Evolutionary conservation across 1,140 invertebrate genomes (phyloP).

Genomic region (Megalopta genalis): DNA sequence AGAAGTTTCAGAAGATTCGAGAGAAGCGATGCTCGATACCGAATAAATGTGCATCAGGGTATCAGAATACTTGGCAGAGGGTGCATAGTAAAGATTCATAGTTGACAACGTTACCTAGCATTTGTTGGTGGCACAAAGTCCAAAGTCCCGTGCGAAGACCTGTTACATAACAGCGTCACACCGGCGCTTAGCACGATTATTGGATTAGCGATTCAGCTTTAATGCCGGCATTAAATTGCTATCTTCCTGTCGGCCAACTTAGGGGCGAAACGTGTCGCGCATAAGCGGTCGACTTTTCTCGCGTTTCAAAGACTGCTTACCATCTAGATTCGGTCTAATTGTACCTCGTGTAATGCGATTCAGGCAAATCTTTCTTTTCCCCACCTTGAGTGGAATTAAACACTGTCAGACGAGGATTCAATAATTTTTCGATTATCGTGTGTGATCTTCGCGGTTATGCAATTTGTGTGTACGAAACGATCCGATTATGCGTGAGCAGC

Average conservation of each 20-base stretch:
- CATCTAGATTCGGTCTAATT: background rate
- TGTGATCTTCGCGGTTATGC: background rate
- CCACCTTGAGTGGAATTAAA: background rate
- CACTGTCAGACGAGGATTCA: background rate
- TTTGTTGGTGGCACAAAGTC: conserved; percentile 71
- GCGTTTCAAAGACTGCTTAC: conserved; percentile 20
- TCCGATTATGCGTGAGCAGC: conserved; percentile 3
- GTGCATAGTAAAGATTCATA: background rate
- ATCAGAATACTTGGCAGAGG: background rate
- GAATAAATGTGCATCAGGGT: background rate
- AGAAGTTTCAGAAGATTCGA: too few species aligned
- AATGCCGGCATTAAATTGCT: conserved; percentile 52
- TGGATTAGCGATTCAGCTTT: conserved; percentile 61
- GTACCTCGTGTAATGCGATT: background rate
- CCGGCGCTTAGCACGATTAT: conserved; percentile 69
- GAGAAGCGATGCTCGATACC: too few species aligned
- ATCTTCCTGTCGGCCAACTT: conserved; percentile 43
- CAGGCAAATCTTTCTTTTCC: background rate
- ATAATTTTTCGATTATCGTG: too few species aligned
- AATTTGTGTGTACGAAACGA: background rate
- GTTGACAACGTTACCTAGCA: conserved; percentile 65
- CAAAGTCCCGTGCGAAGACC: conserved; percentile 74
- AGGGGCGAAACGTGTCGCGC: conserved; percentile 35
- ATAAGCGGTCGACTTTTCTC: conserved; percentile 30
- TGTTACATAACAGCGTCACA: conserved; percentile 72